Evolutionary conservation across 2,113 vertebrate species (phyloP).

Genomic region (Prunella himalayana): DNA sequence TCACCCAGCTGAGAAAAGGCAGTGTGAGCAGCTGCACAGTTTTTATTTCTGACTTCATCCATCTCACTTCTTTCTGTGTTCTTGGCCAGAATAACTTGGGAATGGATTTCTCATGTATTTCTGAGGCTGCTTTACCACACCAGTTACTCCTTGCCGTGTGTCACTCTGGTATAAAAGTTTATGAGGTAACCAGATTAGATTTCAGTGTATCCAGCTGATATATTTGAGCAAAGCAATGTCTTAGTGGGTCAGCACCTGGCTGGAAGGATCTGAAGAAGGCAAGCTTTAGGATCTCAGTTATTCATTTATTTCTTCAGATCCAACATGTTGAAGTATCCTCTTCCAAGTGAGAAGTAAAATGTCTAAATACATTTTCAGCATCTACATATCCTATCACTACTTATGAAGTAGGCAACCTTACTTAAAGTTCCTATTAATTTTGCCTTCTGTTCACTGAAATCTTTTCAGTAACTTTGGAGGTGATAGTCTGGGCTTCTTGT

Average conservation of each 20-base stretch:
- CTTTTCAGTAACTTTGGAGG: neutral
- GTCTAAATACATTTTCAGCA: neutral
- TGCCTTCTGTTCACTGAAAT: neutral
- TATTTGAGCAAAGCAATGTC: neutral
- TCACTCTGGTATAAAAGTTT: neutral
- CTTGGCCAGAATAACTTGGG: neutral
- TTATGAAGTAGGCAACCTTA: neutral
- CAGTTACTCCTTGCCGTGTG: neutral
- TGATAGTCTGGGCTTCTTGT: neutral
- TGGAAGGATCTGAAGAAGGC: neutral
- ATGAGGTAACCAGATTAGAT: neutral
- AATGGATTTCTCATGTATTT: neutral
- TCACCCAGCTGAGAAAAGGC: neutral
- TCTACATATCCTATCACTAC: neutral
- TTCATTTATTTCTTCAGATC: neutral
- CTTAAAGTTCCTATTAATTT: neutral
- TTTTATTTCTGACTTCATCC: neutral
- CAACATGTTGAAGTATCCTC: neutral
- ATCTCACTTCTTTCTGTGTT: rapidly evolving
- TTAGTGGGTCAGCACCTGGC: neutral
- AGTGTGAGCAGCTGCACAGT: neutral
- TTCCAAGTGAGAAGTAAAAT: neutral
- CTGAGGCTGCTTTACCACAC: neutral
- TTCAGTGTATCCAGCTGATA: neutral
- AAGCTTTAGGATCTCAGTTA: neutral